phyloP scores from a whole-genome alignment of 2,888 invertebrate genomes.

The Loripinus fragilis region DNA sequence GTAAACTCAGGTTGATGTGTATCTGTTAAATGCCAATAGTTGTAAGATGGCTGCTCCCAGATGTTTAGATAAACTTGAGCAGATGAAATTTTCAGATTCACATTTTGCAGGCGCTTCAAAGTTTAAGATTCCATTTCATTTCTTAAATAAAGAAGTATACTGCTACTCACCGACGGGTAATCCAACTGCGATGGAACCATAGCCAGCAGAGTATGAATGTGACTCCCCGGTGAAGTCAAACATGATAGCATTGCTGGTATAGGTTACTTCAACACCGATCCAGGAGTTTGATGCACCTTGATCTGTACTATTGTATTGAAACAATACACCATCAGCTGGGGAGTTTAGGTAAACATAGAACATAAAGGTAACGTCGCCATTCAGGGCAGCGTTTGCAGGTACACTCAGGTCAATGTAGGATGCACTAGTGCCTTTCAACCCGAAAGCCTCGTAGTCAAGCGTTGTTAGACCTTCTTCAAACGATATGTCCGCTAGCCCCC shows the following conservation, averaged over 20 bases:
- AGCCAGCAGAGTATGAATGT: not conserved
- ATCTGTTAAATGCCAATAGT: no score
- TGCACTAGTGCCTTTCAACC: not conserved
- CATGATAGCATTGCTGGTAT: not conserved
- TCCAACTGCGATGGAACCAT: not conserved
- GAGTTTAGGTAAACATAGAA: not conserved
- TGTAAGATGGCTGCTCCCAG: no score
- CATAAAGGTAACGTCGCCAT: not conserved
- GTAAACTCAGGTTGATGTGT: no score
- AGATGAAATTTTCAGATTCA: no score
- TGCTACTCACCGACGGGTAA: not conserved
- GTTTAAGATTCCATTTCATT: no score
- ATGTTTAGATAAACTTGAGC: no score
- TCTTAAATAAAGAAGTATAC: no score
- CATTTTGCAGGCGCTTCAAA: no score
- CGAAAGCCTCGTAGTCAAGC: not conserved
- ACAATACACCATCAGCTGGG: not conserved
- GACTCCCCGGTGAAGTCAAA: not conserved
- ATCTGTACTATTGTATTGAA: not conserved
- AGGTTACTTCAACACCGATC: not conserved
- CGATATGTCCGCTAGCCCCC: not conserved
- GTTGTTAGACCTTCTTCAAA: not conserved
- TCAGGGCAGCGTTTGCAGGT: not conserved
- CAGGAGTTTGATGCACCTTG: not conserved
- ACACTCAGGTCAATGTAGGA: not conserved